Evolutionary conservation across 2,888 invertebrate genomes (phyloP), one percentile per base, ranked within the genome.

Genomic region (Synanthedon formicaeformis): DNA sequence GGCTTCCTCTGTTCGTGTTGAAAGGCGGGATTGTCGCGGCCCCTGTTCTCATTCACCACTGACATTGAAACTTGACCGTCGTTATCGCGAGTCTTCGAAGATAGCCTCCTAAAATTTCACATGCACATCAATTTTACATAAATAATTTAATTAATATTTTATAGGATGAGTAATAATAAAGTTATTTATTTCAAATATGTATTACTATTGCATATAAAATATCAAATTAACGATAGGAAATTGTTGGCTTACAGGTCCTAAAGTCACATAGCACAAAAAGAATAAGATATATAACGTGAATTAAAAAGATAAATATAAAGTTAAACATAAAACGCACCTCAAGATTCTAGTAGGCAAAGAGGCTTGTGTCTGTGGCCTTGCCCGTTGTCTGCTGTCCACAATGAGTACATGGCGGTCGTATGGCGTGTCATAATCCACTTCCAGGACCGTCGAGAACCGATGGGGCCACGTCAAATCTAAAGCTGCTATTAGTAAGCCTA

Each of bases 401-500:
- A 96, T 93, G 54, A 96, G 95, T 56, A 96, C 95, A 76, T 96
- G 96, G 50, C 96, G 88, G 78, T 96, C 96, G 72, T 96, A 97
- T 0, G 97, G 97, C 13, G 97, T 97, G 75, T 96, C 97, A 75
- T 96, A 97, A 81, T 97, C 96, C 50, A 97, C 94, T 78, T 96
- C 95, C 54, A 96, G 83, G 60, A 96, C 94, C 0, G 96, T 97
- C 49, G 96, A 96, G 84, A 97, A 97, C 64, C 93, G 92, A 77
- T 97, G 95, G 4, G 96, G 96, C 88, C 93, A 96, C 60, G 96
- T 90, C 69, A 96, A 89, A 78, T 84, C 85, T 59, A 97, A 89
- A 11, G 93, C 90, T 8, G 94, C 93, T 60, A 97, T 94, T 52
- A 95, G 82, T 14, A 94, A 82, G 10, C 97, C 97, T 14, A 92